Percentiles rank a stretch among this genome's conserved stretches.
These are phyloP conservation scores for Ophraella communa DNA, from an alignment of 2,888 invertebrate species.

Conservation along the genomic window DNA sequence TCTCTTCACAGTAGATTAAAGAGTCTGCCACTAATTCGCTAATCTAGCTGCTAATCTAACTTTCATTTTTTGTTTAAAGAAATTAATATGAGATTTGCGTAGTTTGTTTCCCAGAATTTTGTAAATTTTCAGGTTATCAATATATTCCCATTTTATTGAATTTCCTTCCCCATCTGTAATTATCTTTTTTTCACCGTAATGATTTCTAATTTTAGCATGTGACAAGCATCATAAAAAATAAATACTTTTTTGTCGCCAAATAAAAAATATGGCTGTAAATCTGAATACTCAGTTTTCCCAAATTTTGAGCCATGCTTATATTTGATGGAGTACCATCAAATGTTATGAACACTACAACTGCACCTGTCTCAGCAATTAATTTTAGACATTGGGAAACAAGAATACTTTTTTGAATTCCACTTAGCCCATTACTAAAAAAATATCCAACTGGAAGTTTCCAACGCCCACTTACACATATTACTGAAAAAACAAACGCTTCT, in stretches of 20 bases:
- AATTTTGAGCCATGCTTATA: background rate
- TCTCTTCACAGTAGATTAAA: background rate
- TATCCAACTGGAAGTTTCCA: slow-evolving; percentile 49
- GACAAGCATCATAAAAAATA: too few relatives aligned
- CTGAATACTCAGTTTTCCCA: slow-evolving; percentile 3
- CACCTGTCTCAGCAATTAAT: slow-evolving; percentile 38
- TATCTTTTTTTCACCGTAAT: too few relatives aligned
- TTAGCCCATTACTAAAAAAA: slow-evolving; percentile 43
- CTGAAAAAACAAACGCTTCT: slow-evolving; percentile 46
- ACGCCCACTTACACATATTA: slow-evolving; percentile 39
- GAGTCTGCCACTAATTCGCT: slow-evolving; percentile 14
- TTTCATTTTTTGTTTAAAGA: slow-evolving; percentile 24
- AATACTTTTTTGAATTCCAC: slow-evolving; percentile 39
- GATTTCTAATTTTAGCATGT: too few relatives aligned
- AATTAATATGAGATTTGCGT: slow-evolving; percentile 16
- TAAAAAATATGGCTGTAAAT: too few relatives aligned
- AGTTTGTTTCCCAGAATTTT: slow-evolving; percentile 26
- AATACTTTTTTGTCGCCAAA: too few relatives aligned
- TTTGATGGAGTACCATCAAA: slow-evolving; percentile 47
- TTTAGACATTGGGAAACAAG: slow-evolving; percentile 38
- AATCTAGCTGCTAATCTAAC: slow-evolving; percentile 9
- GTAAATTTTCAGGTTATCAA: slow-evolving; percentile 17
- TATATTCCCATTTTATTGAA: slow-evolving; percentile 19
- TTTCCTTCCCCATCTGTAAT: slow-evolving; percentile 13
- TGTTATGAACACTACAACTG: slow-evolving; percentile 30